Percentiles rank a stretch among this genome's conserved stretches.
Conservation (phyloP, 2,797 vertebrate species). For the Pseudopleuronectes americanus region DNA sequence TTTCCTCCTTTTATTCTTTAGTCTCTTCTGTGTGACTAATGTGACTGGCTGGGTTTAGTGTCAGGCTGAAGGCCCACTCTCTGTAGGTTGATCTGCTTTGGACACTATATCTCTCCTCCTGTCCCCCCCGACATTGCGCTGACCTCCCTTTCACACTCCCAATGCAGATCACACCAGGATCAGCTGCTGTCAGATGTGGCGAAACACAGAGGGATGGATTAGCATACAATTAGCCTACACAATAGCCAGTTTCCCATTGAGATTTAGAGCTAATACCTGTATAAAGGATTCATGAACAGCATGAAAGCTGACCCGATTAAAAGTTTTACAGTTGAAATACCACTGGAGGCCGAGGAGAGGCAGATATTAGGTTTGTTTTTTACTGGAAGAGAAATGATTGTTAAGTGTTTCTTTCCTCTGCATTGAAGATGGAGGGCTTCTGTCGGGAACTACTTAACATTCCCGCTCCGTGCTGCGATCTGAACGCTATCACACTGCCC, state of each 20-base stretch:
- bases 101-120: constrained; percentile 35
- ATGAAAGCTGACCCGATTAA: not conserved
- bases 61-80: constrained; percentile 16
- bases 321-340: not conserved
- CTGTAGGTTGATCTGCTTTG: constrained; percentile 60
- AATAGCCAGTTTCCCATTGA: constrained; percentile 33
- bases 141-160: constrained; percentile 49
- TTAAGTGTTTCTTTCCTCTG: constrained; percentile 25
- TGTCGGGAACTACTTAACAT: constrained; percentile 40
- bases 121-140: constrained; percentile 38
- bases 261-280: constrained; percentile 7
- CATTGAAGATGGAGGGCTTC: constrained; percentile 7
- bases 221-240: constrained; percentile 29
- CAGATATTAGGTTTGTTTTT: constrained; percentile 11
- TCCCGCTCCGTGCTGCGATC: constrained; percentile 29
- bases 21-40: constrained; percentile 7
- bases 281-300: constrained; percentile 3
- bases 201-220: constrained; percentile 42
- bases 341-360: not conserved
- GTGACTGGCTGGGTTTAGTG: constrained; percentile 20
- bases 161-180: constrained; percentile 22
- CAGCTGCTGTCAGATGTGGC: constrained; percentile 45
- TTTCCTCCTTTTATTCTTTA: not conserved
- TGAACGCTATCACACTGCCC: constrained; percentile 16
- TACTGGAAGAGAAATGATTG: not conserved